Evolutionary conservation across 2,888 invertebrate species (phyloP), one percentile per base, ranked within the genome.

Genomic region (Nesidiocoris tenuis): DNA sequence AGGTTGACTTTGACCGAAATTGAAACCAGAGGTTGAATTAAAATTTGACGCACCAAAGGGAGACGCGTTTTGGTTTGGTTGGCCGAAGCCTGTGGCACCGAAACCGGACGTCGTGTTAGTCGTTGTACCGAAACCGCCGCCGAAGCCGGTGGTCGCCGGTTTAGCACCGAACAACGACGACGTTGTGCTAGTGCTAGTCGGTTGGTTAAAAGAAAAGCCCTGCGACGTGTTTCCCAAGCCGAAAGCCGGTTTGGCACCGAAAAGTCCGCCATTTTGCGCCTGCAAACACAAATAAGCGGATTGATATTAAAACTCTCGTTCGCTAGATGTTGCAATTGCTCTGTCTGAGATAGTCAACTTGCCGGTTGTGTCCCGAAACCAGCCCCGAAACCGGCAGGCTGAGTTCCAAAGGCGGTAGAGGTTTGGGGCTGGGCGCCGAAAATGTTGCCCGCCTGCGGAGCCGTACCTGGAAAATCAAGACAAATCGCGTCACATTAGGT

Each of bases 81-180:
- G 61, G 7, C 80, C 80, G 57, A 80, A 80, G 7, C 67, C 72
- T n/a, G 78, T 81, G 56, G 80, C 76, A 2, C 82, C 81, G 78
- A 81, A 80, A 80, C 82, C 59, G 80, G 80, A 72, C 82, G 80
- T 24, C 82, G 79, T 39, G 81, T 79, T 12, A 79, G 80, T 25
- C 79, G 78, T 80, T 5, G 76, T 74, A 25, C 76, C 79, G 61
- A 76, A 78, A 16, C 76, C 74, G 16, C 78, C 82, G 12, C 89
- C 88, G 82, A 90, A 90, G 0, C 85, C 83, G 0, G 88, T 85
- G 3, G 86, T 85, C 1, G 84, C 83, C 61, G 84, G 86, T 79
- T 85, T 84, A 77, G 80, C 74, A 22, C 82, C 83, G 78, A 83
- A 83, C 56, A 81, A 65, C 17, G 80, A 78, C 80, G 79, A 82